A percentile compares a stretch with the other conserved stretches of the same genome.
Conservation (phyloP, 1,140 invertebrate genomes). For the Schlechtendalia chinensis region DNA sequence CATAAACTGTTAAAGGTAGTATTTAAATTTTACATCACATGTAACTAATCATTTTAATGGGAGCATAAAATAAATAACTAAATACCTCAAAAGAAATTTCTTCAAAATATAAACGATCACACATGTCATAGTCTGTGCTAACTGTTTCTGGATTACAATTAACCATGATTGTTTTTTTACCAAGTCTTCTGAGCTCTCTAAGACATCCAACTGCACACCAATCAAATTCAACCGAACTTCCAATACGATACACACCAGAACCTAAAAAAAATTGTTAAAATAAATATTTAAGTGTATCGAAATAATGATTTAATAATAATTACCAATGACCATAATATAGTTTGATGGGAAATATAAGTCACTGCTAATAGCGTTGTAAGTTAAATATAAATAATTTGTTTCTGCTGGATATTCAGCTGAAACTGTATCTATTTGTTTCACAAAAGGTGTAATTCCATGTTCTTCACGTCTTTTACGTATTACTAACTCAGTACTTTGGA, state of each 20-base stretch:
- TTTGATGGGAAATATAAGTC: conserved; percentile 82
- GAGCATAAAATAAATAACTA: not conserved
- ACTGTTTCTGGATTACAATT: conserved; percentile 99
- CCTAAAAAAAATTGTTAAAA: conserved; percentile 57
- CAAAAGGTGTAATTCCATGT: conserved; percentile 72
- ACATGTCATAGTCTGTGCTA: conserved; percentile 99
- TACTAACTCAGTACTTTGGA: conserved; percentile 82
- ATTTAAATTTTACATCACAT: no score
- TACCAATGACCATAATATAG: conserved; percentile 78
- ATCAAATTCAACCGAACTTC: conserved; percentile 99
- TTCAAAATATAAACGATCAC: conserved; percentile 97
- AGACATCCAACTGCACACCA: conserved; percentile 98
- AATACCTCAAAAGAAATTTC: conserved; percentile 95
- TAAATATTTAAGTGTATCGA: conserved; percentile 5
- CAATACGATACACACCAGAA: conserved; percentile 98
- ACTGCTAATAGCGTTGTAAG: conserved; percentile 86
- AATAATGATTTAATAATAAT: conserved; percentile 49
- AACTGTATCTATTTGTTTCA: conserved; percentile 99
- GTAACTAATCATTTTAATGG: no score
- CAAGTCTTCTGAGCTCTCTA: conserved; percentile 80
- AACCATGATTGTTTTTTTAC: conserved; percentile 93
- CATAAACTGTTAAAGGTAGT: no score
- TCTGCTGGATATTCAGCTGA: conserved; percentile 98
- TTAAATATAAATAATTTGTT: conserved; percentile 97
- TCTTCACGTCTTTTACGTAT: conserved; percentile 74